Base-by-base conservation (phyloP, 64 coral and sea anemone species). In the Stichodactyla helianthus region DNA sequence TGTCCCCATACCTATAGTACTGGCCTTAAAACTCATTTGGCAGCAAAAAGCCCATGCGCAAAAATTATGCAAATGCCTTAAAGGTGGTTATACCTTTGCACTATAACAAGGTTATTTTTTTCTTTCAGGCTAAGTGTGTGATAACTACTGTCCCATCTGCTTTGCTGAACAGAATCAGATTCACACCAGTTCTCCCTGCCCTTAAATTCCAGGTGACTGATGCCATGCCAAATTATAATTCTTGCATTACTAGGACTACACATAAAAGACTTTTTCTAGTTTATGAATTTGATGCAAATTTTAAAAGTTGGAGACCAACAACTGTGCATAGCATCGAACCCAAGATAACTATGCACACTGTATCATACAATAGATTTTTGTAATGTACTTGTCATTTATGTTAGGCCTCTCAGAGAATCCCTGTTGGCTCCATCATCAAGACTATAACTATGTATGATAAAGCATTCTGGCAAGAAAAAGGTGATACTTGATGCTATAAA, bases 381-480 rank as follows among this genome's bases (percentile, higher is more conserved):
- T 55, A 53, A 15, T 3, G 16, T 15, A 18, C 15, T 54, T 83
- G 10, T 27, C 51, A 58, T 56, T 54, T 52, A 18, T 50, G 26
- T 20, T 85, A 93, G 92, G 92, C 82, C 7, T 85, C 82, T 52
- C 92, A 93, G 67, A 93, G 92, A 86, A 93, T 89, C 55, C 92
- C 92, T 59, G 71, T 93, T 82, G 92, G 92, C 5, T 93, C 92
- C 5, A 86, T 89, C 35, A 93, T 93, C 44, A 93, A 93, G 59
- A 89, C 87, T 26, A 53, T 93, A 44, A 93, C 87, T 5, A 86
- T 79, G 13, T 93, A 93, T 81, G 59, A 89, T 53, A 78, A 83
- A 31, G 52, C 92, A 50, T 93, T 93, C 64, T 93, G 92, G 92
- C 59, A 83, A 65, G 87, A 89, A 86, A 93, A 93, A 86, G 87